phyloP scores from a whole-genome alignment of 2,113 vertebrate species.

The Phyllopteryx taeniolatus region DNA sequence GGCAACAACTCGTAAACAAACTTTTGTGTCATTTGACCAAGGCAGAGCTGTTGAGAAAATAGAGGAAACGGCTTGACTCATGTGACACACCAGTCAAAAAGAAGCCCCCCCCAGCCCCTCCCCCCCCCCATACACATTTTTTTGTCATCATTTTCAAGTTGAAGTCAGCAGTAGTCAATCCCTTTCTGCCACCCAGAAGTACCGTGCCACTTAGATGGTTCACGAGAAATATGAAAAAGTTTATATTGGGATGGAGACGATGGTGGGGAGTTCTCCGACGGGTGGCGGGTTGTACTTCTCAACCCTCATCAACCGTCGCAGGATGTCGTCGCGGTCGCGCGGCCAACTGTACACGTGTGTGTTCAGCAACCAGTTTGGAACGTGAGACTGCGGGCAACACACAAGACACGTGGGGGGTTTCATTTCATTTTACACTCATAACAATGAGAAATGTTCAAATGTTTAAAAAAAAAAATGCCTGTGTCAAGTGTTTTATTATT shows the following conservation, averaged over 20 bases:
- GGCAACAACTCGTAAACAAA: neutral
- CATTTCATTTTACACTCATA: neutral
- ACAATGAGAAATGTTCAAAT: neutral
- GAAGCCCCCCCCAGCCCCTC: no score
- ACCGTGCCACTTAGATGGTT: neutral
- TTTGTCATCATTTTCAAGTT: no score
- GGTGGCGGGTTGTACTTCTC: conserved; percentile 81
- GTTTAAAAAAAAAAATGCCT: no score
- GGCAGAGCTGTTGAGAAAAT: neutral
- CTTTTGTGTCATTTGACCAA: no score
- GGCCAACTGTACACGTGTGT: conserved; percentile 78
- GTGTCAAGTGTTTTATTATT: no score
- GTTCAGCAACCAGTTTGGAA: conserved; percentile 79
- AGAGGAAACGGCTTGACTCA: neutral
- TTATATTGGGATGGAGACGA: conserved; percentile 76
- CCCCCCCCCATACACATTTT: no score
- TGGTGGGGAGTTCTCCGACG: conserved; percentile 76
- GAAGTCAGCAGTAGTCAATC: no score
- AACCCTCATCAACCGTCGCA: conserved; percentile 77
- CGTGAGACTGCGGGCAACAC: conserved; percentile 62
- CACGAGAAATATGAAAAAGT: neutral
- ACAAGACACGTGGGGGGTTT: neutral
- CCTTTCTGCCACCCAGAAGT: neutral
- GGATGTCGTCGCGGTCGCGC: conserved; percentile 72
- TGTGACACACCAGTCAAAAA: neutral